A percentile compares a stretch with the other conserved stretches of the same genome.
Conservation (phyloP, 2,113 vertebrate species). For the Labeo rohita region DNA sequence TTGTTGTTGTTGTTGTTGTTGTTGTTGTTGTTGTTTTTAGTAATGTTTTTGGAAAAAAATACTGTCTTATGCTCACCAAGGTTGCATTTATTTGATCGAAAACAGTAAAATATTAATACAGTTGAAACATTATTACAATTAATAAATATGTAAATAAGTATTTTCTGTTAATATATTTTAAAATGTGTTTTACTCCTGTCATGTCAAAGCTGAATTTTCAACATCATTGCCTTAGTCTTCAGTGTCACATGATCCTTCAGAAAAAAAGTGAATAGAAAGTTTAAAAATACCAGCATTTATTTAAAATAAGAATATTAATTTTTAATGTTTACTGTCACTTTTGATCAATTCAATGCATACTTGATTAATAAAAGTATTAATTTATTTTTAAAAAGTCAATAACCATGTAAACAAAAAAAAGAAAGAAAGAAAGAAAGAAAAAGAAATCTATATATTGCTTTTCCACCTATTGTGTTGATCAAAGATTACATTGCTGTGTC, state of each 20-base stretch:
- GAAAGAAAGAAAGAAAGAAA: no score
- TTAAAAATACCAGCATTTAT: no score
- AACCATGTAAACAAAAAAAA: no score
- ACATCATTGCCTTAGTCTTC: no score
- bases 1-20: no score
- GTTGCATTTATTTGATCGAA: not conserved
- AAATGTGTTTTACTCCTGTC: not conserved
- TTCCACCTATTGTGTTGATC: not conserved
- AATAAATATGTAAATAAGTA: not conserved
- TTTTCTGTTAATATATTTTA: not conserved
- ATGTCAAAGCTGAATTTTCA: not conserved
- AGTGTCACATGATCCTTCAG: not conserved
- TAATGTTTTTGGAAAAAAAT: not conserved
- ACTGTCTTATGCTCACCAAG: not conserved
- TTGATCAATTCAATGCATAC: not conserved
- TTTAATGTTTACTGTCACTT: not conserved
- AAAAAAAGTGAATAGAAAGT: no score
- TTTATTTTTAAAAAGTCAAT: not conserved
- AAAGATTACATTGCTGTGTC: not conserved
- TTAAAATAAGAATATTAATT: no score
- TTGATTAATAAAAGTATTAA: not conserved
- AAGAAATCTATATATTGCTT: not conserved
- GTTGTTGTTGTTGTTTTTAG: not conserved
- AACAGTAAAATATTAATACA: not conserved
- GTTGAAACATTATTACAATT: not conserved